Evolutionary conservation across 1,140 invertebrate genomes (phyloP).

Genomic region (Drosophila navojoa): DNA sequence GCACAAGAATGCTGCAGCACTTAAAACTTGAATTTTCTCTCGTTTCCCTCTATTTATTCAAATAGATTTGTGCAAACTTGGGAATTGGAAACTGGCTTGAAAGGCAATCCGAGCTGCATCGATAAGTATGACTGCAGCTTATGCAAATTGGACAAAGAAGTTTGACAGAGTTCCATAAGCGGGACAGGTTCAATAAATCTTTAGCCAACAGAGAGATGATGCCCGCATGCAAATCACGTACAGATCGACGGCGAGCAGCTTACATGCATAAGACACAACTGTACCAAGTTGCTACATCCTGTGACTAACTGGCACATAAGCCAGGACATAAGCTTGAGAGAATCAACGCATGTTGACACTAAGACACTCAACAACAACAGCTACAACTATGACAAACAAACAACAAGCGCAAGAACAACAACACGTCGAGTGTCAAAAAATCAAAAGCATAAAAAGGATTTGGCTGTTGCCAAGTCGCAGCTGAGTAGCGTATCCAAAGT

Average conservation of each 20-base stretch:
- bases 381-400: conserved; percentile 44
- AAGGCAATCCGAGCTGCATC: conserved; percentile 20
- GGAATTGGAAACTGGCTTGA: neutral
- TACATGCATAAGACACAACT: conserved; percentile 54
- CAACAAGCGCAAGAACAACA: conserved; percentile 39
- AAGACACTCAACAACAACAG: conserved; percentile 62
- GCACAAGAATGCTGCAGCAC: conserved; percentile 5
- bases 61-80: neutral
- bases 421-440: conserved; percentile 74
- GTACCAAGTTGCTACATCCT: conserved; percentile 56
- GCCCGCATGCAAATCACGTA: conserved; percentile 60
- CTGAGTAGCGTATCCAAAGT: conserved; percentile 26
- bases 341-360: conserved; percentile 80
- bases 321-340: conserved; percentile 56
- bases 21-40: neutral
- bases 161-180: conserved; percentile 31
- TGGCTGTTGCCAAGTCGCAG: conserved; percentile 72
- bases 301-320: conserved; percentile 43
- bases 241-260: conserved; percentile 11
- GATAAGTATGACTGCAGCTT: conserved; percentile 46
- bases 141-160: conserved; percentile 34
- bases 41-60: neutral
- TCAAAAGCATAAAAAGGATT: conserved; percentile 83
- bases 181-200: conserved; percentile 21
- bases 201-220: neutral